Evolutionary conservation across 2,797 vertebrate genomes (phyloP).

Genomic region (Hypotaenidia okinawae): DNA sequence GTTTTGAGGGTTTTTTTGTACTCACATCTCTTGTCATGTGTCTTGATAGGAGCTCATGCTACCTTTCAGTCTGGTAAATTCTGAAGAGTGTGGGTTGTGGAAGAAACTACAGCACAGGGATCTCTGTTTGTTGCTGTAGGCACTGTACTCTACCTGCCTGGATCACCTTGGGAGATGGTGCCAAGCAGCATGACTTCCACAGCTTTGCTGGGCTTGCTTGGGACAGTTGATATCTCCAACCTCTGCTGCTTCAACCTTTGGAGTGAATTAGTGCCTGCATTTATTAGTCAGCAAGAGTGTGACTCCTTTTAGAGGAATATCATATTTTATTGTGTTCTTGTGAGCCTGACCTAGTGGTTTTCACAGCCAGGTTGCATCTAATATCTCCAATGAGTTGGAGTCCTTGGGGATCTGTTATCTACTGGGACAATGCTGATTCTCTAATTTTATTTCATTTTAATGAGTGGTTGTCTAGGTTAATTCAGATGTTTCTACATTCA

Average conservation of each 20-base stretch:
- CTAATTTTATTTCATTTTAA: not conserved
- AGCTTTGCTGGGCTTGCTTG: not conserved
- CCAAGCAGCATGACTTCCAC: not conserved
- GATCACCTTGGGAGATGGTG: not conserved
- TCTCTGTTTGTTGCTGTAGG: not conserved
- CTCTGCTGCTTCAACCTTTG: not conserved
- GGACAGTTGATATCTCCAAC: not conserved
- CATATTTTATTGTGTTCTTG: not conserved
- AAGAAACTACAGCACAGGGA: not conserved
- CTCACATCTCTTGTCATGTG: fast-evolving
- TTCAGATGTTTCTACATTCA: not conserved
- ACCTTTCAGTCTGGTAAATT: not conserved
- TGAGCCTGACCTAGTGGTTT: not conserved
- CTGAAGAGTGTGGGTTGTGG: not conserved
- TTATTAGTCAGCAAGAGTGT: not conserved
- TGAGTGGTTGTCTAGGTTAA: not conserved
- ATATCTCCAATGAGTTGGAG: not conserved
- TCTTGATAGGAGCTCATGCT: not conserved
- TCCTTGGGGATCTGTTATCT: not conserved
- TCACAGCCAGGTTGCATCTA: not conserved
- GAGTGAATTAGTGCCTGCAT: not conserved
- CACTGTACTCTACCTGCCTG: not conserved
- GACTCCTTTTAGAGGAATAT: not conserved
- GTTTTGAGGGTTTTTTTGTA: not conserved
- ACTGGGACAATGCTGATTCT: not conserved